Conservation (phyloP, 2,113 vertebrate genomes). For the Gracilinanus agilis region DNA sequence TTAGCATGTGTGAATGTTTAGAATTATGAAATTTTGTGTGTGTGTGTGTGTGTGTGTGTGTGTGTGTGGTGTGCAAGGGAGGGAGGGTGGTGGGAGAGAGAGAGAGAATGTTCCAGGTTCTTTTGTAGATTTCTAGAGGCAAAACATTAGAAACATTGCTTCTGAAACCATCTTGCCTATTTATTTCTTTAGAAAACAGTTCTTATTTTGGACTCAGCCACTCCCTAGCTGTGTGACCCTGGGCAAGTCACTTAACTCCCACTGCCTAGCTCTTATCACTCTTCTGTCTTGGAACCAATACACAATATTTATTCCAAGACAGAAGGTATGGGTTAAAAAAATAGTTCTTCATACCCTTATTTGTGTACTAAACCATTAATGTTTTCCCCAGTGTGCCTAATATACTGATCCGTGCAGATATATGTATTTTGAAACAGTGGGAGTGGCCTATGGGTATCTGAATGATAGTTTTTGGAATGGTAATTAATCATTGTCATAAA, state of each 20-base stretch:
- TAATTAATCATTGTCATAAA: slow-evolving; percentile 7
- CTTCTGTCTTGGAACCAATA: too few species aligned
- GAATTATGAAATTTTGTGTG: background rate
- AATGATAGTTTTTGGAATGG: background rate
- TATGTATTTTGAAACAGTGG: background rate
- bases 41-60: too few species aligned
- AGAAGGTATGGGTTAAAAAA: too few species aligned
- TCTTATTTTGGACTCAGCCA: too few species aligned
- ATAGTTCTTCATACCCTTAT: background rate
- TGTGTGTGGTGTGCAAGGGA: background rate
- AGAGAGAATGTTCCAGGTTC: background rate
- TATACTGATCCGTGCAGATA: background rate
- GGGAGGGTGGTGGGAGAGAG: too few species aligned
- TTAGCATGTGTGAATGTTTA: background rate
- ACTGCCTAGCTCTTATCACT: too few species aligned
- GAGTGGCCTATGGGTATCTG: background rate
- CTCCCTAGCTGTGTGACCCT: too few species aligned
- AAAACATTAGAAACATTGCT: slow-evolving; percentile 13
- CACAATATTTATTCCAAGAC: too few species aligned
- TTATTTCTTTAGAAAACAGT: slow-evolving; percentile 31
- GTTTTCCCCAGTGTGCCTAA: background rate
- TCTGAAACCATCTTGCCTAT: background rate
- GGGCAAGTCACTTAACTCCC: too few species aligned
- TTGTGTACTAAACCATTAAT: background rate
- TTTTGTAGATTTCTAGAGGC: background rate